These are phyloP conservation scores for Drosophila formosana DNA, from an alignment of 2,888 invertebrate genomes.

Conservation along the genomic window DNA sequence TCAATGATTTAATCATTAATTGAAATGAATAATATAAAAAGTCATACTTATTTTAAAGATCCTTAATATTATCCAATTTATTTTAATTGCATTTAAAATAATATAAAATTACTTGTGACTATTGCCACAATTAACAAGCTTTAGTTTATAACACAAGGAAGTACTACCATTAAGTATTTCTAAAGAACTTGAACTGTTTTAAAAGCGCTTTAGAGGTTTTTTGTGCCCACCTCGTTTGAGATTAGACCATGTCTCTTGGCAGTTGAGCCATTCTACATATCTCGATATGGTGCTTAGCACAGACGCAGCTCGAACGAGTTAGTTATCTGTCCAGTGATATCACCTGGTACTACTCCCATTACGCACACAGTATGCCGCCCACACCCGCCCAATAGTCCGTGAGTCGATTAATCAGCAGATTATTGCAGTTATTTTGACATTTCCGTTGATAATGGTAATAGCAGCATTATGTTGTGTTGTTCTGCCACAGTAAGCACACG, in stretches of 20 bases:
- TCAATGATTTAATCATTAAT: too few species aligned
- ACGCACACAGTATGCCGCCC: not conserved
- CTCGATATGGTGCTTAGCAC: not conserved
- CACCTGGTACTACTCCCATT: constrained; percentile 2
- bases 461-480: constrained; percentile 1
- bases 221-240: not conserved
- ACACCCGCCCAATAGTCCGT: constrained; percentile 8
- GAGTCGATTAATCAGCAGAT: constrained; percentile 53
- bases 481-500: constrained; percentile 2
- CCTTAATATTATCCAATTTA: too few species aligned
- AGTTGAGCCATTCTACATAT: constrained; percentile 3
- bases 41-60: too few species aligned
- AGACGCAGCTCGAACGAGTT: constrained; percentile 7
- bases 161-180: too few species aligned
- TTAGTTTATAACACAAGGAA: too few species aligned
- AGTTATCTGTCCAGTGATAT: not conserved
- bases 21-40: too few species aligned
- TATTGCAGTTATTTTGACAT: constrained; percentile 56
- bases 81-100: too few species aligned
- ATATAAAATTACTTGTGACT: too few species aligned
- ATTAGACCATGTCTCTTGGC: not conserved
- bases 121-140: too few species aligned
- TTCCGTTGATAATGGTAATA: constrained; percentile 61
- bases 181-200: not conserved
- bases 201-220: not conserved